Conservation (phyloP, 2,797 vertebrate genomes). For the Tolypeutes matacus region DNA sequence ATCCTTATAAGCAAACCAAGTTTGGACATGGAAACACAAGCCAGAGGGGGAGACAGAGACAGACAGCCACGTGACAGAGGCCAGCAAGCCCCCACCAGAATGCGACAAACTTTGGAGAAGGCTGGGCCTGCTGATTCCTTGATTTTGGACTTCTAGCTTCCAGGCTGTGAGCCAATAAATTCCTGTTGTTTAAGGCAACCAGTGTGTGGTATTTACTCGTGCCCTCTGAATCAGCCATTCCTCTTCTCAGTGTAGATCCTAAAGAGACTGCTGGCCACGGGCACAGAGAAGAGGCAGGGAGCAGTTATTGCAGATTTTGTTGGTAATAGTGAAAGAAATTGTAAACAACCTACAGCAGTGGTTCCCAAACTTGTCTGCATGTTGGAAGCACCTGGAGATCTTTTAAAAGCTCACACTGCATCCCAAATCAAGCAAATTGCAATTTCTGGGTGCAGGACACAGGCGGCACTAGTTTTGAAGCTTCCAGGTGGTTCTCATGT, state of each 20-base stretch:
- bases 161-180: too few species aligned
- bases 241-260: not conserved
- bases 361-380: not conserved
- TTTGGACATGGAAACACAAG: too few species aligned
- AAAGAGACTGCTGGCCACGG: not conserved
- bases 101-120: too few species aligned
- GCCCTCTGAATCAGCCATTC: not conserved
- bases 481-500: not conserved
- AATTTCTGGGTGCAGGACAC: not conserved
- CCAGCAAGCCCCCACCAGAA: too few species aligned
- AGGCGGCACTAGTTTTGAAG: not conserved
- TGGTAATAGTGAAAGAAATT: not conserved
- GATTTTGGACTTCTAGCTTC: too few species aligned
- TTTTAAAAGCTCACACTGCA: not conserved
- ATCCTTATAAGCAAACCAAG: too few species aligned
- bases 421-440: not conserved
- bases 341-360: not conserved
- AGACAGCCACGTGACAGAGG: too few species aligned
- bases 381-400: not conserved
- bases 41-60: too few species aligned
- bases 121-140: too few species aligned
- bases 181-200: too few species aligned
- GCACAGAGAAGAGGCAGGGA: not conserved
- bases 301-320: not conserved
- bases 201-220: not conserved